Conservation (phyloP, 2,888 invertebrate species). For the Cacoxenus indagator region DNA sequence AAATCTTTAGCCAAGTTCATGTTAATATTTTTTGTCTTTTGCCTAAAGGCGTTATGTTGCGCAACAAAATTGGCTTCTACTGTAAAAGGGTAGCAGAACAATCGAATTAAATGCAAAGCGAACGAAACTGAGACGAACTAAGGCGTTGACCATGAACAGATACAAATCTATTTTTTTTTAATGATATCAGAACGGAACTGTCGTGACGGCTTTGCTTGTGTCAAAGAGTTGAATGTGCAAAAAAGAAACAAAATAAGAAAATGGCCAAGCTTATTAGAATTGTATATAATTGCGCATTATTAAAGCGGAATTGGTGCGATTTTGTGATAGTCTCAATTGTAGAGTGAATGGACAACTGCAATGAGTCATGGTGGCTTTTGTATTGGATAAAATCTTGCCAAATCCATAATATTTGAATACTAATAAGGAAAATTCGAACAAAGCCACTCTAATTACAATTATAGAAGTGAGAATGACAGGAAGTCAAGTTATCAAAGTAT, state of each 20-base stretch:
- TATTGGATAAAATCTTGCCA: no score
- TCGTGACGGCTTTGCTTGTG: neutral
- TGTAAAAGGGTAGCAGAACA: constrained; percentile 15
- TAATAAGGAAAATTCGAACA: no score
- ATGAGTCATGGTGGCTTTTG: neutral
- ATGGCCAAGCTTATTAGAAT: constrained; percentile 3
- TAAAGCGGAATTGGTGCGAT: neutral
- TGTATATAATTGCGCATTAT: neutral
- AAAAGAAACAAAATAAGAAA: neutral
- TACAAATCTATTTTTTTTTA: constrained; percentile 10
- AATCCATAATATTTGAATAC: no score
- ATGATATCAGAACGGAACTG: constrained; percentile 15
- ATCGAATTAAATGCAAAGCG: neutral
- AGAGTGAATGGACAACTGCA: neutral
- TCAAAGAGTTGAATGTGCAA: neutral
- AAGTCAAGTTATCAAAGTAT: no score
- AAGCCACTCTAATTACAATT: no score
- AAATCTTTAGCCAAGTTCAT: constrained; percentile 6
- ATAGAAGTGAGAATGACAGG: no score
- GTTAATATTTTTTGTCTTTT: neutral
- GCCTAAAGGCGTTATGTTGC: neutral
- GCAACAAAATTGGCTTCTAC: neutral
- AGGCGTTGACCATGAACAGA: constrained; percentile 20
- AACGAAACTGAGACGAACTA: neutral
- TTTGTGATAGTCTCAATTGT: neutral